Conservation (phyloP, 2,888 invertebrate species). For the Gandaritis pyraliata region DNA sequence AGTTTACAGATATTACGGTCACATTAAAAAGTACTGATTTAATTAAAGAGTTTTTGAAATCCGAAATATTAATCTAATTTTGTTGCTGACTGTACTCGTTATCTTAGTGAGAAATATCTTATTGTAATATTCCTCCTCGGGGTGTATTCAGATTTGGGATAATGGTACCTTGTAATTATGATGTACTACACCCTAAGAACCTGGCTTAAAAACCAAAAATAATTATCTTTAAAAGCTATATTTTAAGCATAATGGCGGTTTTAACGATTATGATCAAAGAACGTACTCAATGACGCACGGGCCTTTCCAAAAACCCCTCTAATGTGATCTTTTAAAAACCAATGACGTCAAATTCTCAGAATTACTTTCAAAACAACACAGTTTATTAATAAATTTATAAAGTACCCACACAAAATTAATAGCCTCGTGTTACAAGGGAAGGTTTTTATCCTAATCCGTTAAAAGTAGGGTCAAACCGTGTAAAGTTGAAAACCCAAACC, state of each 20-base stretch:
- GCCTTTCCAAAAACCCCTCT: conserved; percentile 1
- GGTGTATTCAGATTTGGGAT: conserved; percentile 29
- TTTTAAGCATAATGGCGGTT: conserved; percentile 2
- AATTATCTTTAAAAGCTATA: conserved; percentile 32
- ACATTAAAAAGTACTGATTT: too few species aligned
- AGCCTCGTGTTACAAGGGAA: too few species aligned
- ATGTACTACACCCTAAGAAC: conserved; percentile 33
- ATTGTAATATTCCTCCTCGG: conserved; percentile 26
- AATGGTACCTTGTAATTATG: conserved; percentile 29
- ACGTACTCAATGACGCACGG: conserved; percentile 12
- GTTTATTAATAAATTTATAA: too few species aligned
- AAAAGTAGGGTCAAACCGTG: too few species aligned
- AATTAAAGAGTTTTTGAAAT: too few species aligned
- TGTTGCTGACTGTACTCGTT: not conserved
- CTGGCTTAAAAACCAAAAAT: conserved; percentile 26
- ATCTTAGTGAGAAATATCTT: conserved; percentile 14
- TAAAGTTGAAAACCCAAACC: too few species aligned
- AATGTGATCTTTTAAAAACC: not conserved
- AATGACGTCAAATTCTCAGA: conserved; percentile 1
- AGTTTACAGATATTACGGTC: too few species aligned
- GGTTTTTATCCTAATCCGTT: too few species aligned
- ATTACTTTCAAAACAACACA: too few species aligned
- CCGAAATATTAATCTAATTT: not conserved
- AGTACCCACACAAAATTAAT: too few species aligned
- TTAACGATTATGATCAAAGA: conserved; percentile 12